Conservation (phyloP, 2,888 invertebrate species). For the Gastracanthus pulcherrimus region DNA sequence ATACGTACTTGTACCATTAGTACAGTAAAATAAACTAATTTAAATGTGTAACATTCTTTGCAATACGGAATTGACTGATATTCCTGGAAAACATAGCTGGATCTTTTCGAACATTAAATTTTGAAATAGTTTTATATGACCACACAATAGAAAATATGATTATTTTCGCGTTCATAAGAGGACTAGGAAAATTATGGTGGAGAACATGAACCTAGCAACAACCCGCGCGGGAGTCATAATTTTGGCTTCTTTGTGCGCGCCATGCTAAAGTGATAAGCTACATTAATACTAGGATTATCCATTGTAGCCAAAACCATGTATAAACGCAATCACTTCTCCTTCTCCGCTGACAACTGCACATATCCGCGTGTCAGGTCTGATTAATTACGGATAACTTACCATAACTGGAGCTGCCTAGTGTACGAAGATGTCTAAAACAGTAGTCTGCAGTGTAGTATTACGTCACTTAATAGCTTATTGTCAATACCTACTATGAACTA, state of each 20-base stretch:
- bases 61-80: too few relatives aligned
- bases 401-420: background rate
- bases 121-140: too few relatives aligned
- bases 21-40: too few relatives aligned
- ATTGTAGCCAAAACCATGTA: constrained; percentile 64
- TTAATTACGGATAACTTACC: constrained; percentile 24
- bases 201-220: background rate
- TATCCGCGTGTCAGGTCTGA: constrained; percentile 5
- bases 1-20: too few relatives aligned
- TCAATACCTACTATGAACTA: too few relatives aligned
- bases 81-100: too few relatives aligned
- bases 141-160: background rate
- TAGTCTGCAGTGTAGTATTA: background rate
- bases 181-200: too few relatives aligned
- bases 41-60: too few relatives aligned
- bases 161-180: background rate
- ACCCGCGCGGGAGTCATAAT: background rate
- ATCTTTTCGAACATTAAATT: too few relatives aligned
- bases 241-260: constrained; percentile 16
- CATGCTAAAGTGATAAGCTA: constrained; percentile 58
- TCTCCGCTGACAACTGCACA: constrained; percentile 7
- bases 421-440: background rate
- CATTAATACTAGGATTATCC: constrained; percentile 68
- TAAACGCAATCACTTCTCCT: background rate
- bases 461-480: constrained; percentile 13